Conservation (phyloP, 2,888 invertebrate genomes). For the Lydus trimaculatus region DNA sequence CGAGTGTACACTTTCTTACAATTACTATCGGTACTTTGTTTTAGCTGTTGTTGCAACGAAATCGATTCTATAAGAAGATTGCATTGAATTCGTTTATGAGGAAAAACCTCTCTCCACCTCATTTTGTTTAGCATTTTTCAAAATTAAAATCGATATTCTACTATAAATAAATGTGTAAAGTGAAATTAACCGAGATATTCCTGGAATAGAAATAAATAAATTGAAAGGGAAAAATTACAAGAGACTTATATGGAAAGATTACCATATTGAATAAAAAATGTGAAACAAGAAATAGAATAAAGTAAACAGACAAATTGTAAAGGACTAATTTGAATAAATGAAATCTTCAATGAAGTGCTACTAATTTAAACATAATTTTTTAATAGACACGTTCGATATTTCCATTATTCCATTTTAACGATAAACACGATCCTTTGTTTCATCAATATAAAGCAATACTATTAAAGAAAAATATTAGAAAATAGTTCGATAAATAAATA, state of each 20-base stretch:
- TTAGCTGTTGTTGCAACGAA: no score
- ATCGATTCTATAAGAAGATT: no score
- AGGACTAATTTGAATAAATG: background rate
- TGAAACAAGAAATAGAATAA: background rate
- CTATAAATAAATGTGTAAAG: background rate
- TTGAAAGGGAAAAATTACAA: background rate
- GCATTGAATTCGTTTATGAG: no score
- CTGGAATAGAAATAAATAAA: background rate
- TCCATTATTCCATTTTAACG: background rate
- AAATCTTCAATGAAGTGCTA: background rate
- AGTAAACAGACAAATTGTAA: background rate
- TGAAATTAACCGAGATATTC: background rate
- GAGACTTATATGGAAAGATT: background rate
- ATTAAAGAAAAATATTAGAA: background rate
- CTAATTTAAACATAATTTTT: background rate
- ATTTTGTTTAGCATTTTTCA: background rate
- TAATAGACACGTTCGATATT: background rate
- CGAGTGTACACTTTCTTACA: background rate
- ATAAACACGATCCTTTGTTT: background rate
- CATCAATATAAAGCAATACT: background rate
- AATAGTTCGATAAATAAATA: background rate
- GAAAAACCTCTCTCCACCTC: background rate
- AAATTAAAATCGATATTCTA: background rate
- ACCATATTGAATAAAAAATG: conserved; percentile 1
- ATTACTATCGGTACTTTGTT: background rate